These are phyloP conservation scores for Platorchestia sp. DNA, from an alignment of 1,140 invertebrate species.

Conservation along the genomic window DNA sequence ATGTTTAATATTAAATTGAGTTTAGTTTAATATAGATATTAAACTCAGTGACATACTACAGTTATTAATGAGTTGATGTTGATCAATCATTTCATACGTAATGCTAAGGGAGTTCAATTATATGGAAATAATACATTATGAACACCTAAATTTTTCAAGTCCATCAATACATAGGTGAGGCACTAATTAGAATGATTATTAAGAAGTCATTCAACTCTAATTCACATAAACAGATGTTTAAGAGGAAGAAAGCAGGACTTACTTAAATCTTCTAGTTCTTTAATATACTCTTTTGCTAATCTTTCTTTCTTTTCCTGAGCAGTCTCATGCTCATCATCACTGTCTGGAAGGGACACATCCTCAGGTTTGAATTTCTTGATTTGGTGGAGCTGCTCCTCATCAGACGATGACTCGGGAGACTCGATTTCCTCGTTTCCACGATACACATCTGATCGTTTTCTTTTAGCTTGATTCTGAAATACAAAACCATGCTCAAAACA, in stretches of 20 bases:
- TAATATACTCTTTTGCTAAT: constrained; percentile 88
- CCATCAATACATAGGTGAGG: too few relatives aligned
- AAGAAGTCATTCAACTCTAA: too few relatives aligned
- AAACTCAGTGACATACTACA: too few relatives aligned
- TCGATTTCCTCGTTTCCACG: constrained; percentile 6
- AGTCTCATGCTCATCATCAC: constrained; percentile 78
- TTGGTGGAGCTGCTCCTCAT: constrained; percentile 30
- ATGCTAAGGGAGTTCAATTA: too few relatives aligned
- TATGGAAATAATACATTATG: too few relatives aligned
- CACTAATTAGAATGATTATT: too few relatives aligned
- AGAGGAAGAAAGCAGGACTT: background rate
- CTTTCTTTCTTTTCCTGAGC: constrained; percentile 89
- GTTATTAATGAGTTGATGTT: too few relatives aligned
- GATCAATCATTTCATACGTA: too few relatives aligned
- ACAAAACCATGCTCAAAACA: background rate
- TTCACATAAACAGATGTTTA: too few relatives aligned
- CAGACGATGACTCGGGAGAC: background rate
- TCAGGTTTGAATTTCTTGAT: constrained; percentile 36
- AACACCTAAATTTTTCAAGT: too few relatives aligned
- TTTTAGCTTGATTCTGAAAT: background rate
- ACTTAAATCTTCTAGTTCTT: constrained; percentile 73
- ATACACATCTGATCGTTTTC: background rate
- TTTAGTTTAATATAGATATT: too few relatives aligned
- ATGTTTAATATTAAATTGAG: too few relatives aligned
- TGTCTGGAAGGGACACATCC: background rate